A percentile compares a stretch with the other conserved stretches of the same genome.
Conservation (phyloP, 2,113 vertebrate genomes). For the Cyprinodon tularosa region DNA sequence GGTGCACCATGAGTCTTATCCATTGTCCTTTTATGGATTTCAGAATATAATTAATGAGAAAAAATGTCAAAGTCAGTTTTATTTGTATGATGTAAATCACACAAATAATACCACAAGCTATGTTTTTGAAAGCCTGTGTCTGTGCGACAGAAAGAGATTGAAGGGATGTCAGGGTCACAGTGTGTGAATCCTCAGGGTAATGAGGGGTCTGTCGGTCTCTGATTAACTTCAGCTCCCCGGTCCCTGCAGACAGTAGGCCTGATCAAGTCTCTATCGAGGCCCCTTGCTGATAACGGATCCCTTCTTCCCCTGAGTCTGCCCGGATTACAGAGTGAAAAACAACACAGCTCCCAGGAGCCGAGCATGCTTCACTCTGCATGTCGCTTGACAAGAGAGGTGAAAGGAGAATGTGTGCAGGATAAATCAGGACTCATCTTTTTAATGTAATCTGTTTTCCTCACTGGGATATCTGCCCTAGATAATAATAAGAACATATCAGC, state of each 20-base stretch:
- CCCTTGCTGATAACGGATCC: slow-evolving; percentile 78
- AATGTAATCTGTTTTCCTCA: slow-evolving; percentile 7
- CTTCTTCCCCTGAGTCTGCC: slow-evolving; percentile 61
- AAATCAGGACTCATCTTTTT: slow-evolving; percentile 23
- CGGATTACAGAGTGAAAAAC: slow-evolving; percentile 75
- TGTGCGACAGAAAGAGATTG: slow-evolving; percentile 37
- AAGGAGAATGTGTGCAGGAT: slow-evolving; percentile 39
- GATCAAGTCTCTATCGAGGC: slow-evolving; percentile 76
- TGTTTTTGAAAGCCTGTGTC: slow-evolving; percentile 28
- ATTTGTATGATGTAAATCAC: too few species aligned
- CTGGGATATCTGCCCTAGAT: slow-evolving; percentile 15
- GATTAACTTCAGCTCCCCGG: slow-evolving; percentile 77
- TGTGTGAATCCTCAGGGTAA: slow-evolving; percentile 71
- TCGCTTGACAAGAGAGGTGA: slow-evolving; percentile 28
- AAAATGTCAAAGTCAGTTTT: neutral
- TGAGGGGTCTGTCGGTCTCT: slow-evolving; percentile 78
- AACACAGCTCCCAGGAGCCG: slow-evolving; percentile 67
- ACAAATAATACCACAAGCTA: neutral
- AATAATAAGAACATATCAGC: slow-evolving; percentile 23
- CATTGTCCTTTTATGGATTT: neutral
- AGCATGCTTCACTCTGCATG: slow-evolving; percentile 26
- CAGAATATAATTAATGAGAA: neutral
- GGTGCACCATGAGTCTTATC: neutral
- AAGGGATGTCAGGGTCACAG: slow-evolving; percentile 50
- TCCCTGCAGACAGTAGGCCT: slow-evolving; percentile 73